Evolutionary conservation across 2,113 vertebrate species (phyloP), one percentile per base, ranked within the genome.

Genomic region (Pseudorectes ferrugineus): DNA sequence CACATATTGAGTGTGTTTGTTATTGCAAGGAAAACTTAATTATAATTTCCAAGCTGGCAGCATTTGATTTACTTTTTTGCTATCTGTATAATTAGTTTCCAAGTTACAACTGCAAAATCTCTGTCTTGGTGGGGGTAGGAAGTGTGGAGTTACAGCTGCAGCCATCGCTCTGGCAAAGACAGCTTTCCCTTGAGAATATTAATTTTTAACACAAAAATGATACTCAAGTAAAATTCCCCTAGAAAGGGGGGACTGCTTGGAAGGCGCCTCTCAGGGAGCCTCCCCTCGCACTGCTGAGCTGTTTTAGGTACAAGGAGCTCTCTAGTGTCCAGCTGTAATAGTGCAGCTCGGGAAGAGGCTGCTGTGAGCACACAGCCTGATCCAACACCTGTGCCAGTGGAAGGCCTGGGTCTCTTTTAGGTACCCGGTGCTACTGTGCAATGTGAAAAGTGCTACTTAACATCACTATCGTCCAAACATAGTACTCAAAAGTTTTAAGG

Each of bases 1-100:
- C 79, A 93, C 89, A 80, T 72, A 84, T 52, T 42, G 74, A 94
- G 36, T 35, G 38, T 79, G 36, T 90, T 87, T 96, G 70, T 92
- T 96, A 93, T 92, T 96, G 86, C 21, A 18, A 70, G 81, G 67
- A 91, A 96, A 95, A 95, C 91, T 92, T 93, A 94, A 97, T 96
- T 93, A 95, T 80, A 14, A 93, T 92, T 95, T 93, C 91, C 84
- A 87, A 72, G 74, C 81, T 88, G 78, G 68, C 78, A 95, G 93
- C 78, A 51, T 94, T 96, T 93, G 88, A 97, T 95, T 96, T 97
- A 87, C 75, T 91, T 95, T 95, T 92, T 83, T 55, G 58, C 78
- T 94, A 7, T 95, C 80, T 58, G 75, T 61, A 40, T 94, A 74
- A 95, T 95, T 92, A 95, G 68, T 83, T 92, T 80, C 88, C 54